A percentile compares a stretch with the other conserved stretches of the same genome.
phyloP scores from a whole-genome alignment of 2,113 vertebrate species.

The Apteryx mantelli region DNA sequence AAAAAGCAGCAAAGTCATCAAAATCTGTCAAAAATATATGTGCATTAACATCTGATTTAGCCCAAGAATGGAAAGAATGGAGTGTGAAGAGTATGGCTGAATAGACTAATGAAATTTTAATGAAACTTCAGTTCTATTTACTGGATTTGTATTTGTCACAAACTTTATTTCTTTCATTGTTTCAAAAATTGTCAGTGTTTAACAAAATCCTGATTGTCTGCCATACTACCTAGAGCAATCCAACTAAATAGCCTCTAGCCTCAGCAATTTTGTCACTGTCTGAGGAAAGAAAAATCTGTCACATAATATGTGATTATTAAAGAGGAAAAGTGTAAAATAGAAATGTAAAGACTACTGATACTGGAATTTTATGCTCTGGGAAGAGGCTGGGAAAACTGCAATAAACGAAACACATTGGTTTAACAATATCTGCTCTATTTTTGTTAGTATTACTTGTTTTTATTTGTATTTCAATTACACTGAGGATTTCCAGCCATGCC shows the following conservation, averaged over 20 bases:
- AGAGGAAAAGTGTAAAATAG: background rate
- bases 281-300: background rate
- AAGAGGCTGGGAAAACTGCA: background rate
- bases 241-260: background rate
- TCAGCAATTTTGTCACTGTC: background rate
- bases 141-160: background rate
- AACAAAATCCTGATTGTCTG: background rate
- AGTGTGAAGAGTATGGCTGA: slow-evolving; percentile 4
- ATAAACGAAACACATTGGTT: background rate
- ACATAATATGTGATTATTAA: background rate
- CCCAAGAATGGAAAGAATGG: background rate
- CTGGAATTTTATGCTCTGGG: background rate
- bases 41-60: slow-evolving; percentile 48
- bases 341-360: background rate
- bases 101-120: slow-evolving; percentile 38
- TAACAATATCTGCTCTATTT: background rate
- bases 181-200: background rate
- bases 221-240: background rate
- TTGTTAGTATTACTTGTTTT: background rate
- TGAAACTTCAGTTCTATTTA: slow-evolving; percentile 18
- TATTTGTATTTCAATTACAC: background rate
- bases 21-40: slow-evolving; percentile 25
- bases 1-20: slow-evolving; percentile 13
- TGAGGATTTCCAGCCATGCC: background rate
- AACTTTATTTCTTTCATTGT: slow-evolving; percentile 13